Base-by-base conservation (phyloP, 2,888 invertebrate species). In the Branchellion lobata region DNA sequence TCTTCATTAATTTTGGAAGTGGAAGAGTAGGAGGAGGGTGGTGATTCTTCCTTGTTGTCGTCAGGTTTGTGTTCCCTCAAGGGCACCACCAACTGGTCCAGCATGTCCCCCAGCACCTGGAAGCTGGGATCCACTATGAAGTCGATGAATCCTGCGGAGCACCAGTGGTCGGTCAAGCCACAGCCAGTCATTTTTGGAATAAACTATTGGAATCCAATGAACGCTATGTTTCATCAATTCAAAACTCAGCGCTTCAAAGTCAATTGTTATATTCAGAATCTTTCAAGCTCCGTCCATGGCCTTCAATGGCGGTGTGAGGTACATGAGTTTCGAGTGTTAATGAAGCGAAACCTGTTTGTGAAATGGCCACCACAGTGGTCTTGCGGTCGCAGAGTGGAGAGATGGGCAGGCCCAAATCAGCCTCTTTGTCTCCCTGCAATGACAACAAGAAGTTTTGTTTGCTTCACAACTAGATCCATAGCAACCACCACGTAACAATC, bases 101-200 rank as follows among this genome's bases (percentile, higher is more conserved):
- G 89, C 93, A 96, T 93, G 86, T 96, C 96, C 78, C 94, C 93
- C 89, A 95, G 93, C 8, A 96, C 93, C 40, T 91, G 91, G 92
- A 96, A 93, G 86, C 94, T 96, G 27, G 96, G 96, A 85, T 96
- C 95, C 72, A 96, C 96, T 86, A 96, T 96, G 89, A 96, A 96
- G 87, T 97, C 96, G 85, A 96, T 97, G 88, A 96, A 96, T 85
- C 96, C 91, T 91, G 84, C 94, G 90, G n/a, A n/a, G n/a, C n/a
- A n/a, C n/a, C n/a, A n/a, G n/a, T 90, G 36, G 65, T n/a, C n/a
- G n/a, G n/a, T n/a, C n/a, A n/a, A n/a, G n/a, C n/a, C n/a, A n/a
- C n/a, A n/a, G n/a, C n/a, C n/a, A n/a, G n/a, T n/a, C n/a, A n/a
- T n/a, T n/a, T n/a, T n/a, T n/a, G n/a, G n/a, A n/a, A n/a, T n/a